Evolutionary conservation across 2,888 invertebrate species (phyloP).

Genomic region (Taphrorychus bicolor): DNA sequence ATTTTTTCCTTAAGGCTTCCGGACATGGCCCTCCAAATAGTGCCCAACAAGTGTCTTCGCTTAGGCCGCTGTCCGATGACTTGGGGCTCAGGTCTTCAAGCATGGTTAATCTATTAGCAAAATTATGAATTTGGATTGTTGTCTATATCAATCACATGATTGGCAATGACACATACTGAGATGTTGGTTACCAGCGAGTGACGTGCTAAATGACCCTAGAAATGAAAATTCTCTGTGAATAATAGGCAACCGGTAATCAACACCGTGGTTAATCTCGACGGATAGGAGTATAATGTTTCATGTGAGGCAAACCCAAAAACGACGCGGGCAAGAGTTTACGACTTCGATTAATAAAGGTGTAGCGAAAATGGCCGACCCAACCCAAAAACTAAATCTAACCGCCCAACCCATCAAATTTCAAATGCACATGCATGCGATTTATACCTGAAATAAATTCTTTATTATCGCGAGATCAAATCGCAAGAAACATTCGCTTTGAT

Average conservation of each 20-base stretch:
- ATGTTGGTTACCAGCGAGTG: too few relatives aligned
- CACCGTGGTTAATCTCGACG: neutral
- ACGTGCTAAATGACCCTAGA: too few relatives aligned
- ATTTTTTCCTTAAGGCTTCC: conserved; percentile 15
- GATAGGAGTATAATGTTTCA: neutral
- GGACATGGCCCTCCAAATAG: conserved; percentile 39
- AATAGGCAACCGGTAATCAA: neutral
- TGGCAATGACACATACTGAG: too few relatives aligned
- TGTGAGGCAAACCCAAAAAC: neutral
- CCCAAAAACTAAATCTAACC: conserved; percentile 3
- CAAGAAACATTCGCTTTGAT: neutral
- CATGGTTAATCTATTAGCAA: conserved; percentile 16
- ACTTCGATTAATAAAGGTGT: neutral
- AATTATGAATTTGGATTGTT: too few relatives aligned
- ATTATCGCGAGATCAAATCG: neutral
- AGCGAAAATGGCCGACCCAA: neutral
- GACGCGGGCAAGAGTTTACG: neutral
- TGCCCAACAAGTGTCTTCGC: conserved; percentile 36
- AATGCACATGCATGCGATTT: neutral
- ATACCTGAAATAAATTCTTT: neutral
- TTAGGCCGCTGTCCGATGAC: conserved; percentile 38
- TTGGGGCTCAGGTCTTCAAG: conserved; percentile 26
- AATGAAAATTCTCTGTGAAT: too few relatives aligned
- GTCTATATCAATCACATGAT: too few relatives aligned
- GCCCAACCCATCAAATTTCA: conserved; percentile 4